Base-by-base conservation (phyloP, 2,113 vertebrate species). In the Upupa epops region DNA sequence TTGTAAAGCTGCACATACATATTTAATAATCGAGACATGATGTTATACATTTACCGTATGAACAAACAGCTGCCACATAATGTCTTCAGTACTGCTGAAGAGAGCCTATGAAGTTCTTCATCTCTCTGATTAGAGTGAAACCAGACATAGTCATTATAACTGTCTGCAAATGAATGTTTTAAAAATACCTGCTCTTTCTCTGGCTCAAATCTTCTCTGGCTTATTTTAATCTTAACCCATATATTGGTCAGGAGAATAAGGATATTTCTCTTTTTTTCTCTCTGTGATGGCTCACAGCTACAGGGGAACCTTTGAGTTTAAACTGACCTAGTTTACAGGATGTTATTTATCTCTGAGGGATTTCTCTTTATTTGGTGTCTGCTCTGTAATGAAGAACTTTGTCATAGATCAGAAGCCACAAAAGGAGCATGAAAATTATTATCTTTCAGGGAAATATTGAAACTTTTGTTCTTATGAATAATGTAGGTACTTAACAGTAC, bases 301-400 rank as follows among this genome's bases (percentile, higher is more conserved):
- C 29, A 45, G 34, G 36, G 54, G 64, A 77, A 37, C 31, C 65
- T 93, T 90, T 84, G 51, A 86, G 75, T 54, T 71, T 89, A 84
- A 89, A 56, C 52, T 96, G 96, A 94, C 92, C 96, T 95, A 95
- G 45, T 96, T 97, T 93, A 66, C 32, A 75, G 63, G 28, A 87
- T 90, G 73, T 70, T 95, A 88, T 92, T 94, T 92, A 72, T 89
- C 77, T 82, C 51, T 34, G 8, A 83, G 63, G 61, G 61, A 52
- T 86, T 92, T 83, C 10, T 90, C n/a, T 24, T 88, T 83, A 42
- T 88, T 92, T 86, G n/a, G 6, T 86, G 42, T 89, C 61, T 92
- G 40, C 40, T 48, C 63, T 69, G 80, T 46, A 89, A 87, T 85
- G 73, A 87, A 80, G 61, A 90, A 60, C 93, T 85, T 93, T 90